These are phyloP conservation scores for Ceyx margarethae DNA, from an alignment of 2,113 vertebrate species.

Conservation along the genomic window DNA sequence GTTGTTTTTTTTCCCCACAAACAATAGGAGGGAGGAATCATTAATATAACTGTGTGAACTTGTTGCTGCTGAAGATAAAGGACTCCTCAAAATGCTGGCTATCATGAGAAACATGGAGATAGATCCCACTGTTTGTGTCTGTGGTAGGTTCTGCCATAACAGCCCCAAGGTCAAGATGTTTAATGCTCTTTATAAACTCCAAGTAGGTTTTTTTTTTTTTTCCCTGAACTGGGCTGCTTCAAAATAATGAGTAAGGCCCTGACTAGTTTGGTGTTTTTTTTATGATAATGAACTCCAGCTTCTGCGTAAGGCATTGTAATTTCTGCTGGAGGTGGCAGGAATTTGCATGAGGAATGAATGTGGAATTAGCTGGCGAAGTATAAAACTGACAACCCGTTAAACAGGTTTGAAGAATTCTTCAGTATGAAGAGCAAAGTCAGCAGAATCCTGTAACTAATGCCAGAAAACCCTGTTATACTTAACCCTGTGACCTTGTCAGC, in stretches of 20 bases:
- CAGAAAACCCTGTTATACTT: background rate
- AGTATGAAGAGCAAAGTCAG: background rate
- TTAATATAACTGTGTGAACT: background rate
- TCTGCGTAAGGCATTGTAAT: background rate
- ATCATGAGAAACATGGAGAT: background rate
- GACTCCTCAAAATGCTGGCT: background rate
- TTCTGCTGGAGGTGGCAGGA: background rate
- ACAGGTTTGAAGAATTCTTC: background rate
- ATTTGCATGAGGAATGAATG: background rate
- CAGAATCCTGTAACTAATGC: background rate
- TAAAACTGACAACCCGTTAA: background rate
- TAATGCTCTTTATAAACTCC: background rate
- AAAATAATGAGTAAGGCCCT: background rate
- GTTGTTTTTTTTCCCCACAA: too few species aligned
- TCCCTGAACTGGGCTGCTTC: background rate
- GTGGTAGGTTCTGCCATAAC: background rate
- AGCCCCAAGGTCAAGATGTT: background rate
- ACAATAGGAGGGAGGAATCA: background rate
- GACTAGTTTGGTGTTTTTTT: background rate
- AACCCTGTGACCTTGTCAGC: conserved; percentile 6
- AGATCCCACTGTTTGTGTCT: accelerated
- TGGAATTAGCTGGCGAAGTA: background rate
- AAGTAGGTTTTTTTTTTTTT: background rate
- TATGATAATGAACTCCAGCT: background rate
- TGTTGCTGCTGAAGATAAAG: background rate